phyloP scores from a whole-genome alignment of 2,797 vertebrate genomes.

The Chelidonichthys spinosus region DNA sequence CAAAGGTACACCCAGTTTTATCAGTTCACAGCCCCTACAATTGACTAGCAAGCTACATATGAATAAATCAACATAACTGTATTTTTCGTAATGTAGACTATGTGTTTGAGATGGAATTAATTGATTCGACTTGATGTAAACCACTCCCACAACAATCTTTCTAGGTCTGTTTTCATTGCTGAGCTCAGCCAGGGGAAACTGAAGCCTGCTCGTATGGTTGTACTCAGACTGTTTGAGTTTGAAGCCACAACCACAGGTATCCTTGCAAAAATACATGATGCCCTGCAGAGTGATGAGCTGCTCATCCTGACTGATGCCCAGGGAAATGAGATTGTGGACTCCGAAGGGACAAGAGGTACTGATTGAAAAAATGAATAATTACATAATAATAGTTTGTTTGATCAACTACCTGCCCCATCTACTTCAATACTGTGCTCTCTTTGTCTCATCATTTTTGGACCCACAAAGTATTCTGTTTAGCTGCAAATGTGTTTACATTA shows the following conservation, averaged over 20 bases:
- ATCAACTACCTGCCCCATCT: not conserved
- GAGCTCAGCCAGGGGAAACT: not conserved
- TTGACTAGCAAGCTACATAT: no score
- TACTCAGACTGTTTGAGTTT: not conserved
- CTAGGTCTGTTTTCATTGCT: not conserved
- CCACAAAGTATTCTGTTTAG: not conserved
- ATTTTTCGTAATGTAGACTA: not conserved
- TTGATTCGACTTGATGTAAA: conserved; percentile 1
- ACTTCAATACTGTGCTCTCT: not conserved
- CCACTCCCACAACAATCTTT: not conserved
- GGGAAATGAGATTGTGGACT: conserved; percentile 7
- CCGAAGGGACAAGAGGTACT: not conserved
- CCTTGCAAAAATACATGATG: conserved; percentile 8
- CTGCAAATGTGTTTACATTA: not conserved
- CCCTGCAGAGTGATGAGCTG: conserved; percentile 7
- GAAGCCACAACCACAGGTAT: conserved; percentile 13
- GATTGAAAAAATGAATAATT: not conserved
- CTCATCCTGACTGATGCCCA: conserved; percentile 12
- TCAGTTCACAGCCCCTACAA: no score
- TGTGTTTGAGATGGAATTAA: conserved; percentile 3
- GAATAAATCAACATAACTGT: no score
- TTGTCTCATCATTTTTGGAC: not conserved
- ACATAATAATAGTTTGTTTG: not conserved
- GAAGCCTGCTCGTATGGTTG: not conserved
- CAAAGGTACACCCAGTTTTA: not conserved